Conservation (phyloP, 2,888 invertebrate species). For the Cheilosia pagana region DNA sequence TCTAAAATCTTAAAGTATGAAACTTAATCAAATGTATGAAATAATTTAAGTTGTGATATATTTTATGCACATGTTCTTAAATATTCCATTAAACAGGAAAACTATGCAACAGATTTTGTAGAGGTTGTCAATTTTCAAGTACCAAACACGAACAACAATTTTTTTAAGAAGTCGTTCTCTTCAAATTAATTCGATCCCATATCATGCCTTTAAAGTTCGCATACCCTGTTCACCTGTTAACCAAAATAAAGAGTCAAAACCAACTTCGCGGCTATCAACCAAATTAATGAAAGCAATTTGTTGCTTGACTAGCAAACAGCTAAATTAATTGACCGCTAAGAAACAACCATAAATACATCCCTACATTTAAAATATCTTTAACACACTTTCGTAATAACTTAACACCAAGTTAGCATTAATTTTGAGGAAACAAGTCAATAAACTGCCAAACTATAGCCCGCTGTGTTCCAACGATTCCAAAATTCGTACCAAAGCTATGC, state of each 20-base stretch:
- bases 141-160: too few species aligned
- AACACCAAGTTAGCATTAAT: constrained; percentile 20
- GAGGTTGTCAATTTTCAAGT: too few species aligned
- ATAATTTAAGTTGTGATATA: too few species aligned
- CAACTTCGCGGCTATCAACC: neutral
- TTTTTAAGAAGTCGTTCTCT: too few species aligned
- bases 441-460: constrained; percentile 6
- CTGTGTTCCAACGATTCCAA: neutral
- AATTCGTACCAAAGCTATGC: neutral
- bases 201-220: too few species aligned
- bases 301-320: neutral
- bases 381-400: constrained; percentile 4
- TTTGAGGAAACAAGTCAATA: constrained; percentile 8
- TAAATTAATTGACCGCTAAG: neutral
- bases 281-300: constrained; percentile 1
- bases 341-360: neutral
- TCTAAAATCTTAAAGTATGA: too few species aligned
- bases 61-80: too few species aligned
- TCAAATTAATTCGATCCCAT: too few species aligned
- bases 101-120: too few species aligned
- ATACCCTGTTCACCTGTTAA: neutral
- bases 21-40: too few species aligned
- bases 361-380: neutral
- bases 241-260: neutral
- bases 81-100: too few species aligned